Evolutionary conservation across 2,888 invertebrate genomes (phyloP).

Genomic region (Coremacera marginata): DNA sequence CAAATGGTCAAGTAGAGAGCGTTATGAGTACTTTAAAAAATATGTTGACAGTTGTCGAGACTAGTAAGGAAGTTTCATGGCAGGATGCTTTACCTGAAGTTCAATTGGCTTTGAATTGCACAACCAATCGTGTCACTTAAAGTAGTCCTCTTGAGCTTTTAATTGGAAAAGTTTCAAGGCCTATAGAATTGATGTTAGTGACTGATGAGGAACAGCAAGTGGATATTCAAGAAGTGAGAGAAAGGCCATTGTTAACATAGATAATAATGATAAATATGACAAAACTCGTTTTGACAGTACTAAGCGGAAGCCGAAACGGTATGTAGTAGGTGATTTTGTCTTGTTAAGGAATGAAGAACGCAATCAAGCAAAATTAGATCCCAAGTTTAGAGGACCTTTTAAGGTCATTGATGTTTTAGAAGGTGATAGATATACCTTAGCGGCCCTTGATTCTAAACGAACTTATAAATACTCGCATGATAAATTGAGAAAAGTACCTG

Average conservation of each 20-base stretch:
- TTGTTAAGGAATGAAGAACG: too few species aligned
- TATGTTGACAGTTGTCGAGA: conserved; percentile 31
- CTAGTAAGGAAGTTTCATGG: neutral
- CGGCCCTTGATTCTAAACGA: neutral
- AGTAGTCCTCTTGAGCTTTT: conserved; percentile 28
- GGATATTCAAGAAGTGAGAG: too few species aligned
- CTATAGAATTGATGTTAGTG: neutral
- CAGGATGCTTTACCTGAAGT: conserved; percentile 28
- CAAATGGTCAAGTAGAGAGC: conserved; percentile 29
- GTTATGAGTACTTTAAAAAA: conserved; percentile 24
- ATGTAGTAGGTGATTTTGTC: too few species aligned
- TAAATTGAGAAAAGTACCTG: neutral
- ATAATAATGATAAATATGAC: too few species aligned
- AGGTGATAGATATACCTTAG: neutral
- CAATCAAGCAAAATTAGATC: too few species aligned
- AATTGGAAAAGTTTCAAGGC: conserved; percentile 18
- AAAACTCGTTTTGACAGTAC: too few species aligned
- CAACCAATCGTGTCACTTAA: conserved; percentile 20
- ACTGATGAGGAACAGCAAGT: too few species aligned
- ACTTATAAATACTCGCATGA: neutral
- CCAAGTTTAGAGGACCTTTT: too few species aligned
- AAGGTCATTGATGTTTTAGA: neutral
- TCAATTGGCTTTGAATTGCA: conserved; percentile 31
- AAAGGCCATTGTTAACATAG: too few species aligned
- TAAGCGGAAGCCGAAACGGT: too few species aligned